phyloP scores from a whole-genome alignment of 2,113 vertebrate species.

The Catharus bicknelli region DNA sequence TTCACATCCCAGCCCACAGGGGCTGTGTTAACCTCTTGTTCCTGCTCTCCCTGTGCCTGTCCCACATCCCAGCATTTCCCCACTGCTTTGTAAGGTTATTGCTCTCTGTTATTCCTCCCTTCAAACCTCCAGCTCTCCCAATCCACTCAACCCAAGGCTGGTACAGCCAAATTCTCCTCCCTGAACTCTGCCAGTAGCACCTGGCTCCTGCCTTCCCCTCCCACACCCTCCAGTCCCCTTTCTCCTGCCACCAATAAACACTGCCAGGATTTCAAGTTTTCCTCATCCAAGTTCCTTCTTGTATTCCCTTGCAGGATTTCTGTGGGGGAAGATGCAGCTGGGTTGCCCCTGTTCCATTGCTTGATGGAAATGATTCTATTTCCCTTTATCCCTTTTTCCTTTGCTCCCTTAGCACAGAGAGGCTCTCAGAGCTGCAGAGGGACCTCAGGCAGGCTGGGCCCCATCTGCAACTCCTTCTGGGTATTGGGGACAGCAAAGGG shows the following conservation, averaged over 20 bases:
- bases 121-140: neutral
- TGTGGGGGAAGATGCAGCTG: neutral
- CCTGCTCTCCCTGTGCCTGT: neutral
- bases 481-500: fast-evolving
- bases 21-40: too few relatives aligned
- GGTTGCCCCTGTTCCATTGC: fast-evolving
- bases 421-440: neutral
- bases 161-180: neutral
- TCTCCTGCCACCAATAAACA: neutral
- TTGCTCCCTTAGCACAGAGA: neutral
- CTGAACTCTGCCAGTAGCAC: fast-evolving
- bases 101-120: neutral
- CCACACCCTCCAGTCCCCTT: neutral
- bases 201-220: neutral
- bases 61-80: neutral
- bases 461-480: neutral
- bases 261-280: neutral
- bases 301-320: neutral
- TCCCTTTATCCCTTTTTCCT: neutral
- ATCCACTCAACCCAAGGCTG: neutral
- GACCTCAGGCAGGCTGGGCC: neutral
- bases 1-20: neutral
- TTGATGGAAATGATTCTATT: neutral
- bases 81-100: fast-evolving
- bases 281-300: neutral